Evolutionary conservation across 2,113 vertebrate species (phyloP).

Genomic region (Cebus imitator): DNA sequence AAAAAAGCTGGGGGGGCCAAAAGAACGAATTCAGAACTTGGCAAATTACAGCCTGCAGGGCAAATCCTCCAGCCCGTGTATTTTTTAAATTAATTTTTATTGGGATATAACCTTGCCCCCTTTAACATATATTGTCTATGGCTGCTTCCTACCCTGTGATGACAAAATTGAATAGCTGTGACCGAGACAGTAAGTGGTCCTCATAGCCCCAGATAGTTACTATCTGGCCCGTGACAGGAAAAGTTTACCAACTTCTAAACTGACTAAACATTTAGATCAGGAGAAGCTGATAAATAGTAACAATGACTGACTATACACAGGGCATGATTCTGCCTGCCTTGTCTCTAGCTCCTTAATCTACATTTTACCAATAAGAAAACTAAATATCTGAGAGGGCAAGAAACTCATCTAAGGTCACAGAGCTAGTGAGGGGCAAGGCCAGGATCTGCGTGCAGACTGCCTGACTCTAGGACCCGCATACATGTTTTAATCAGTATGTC

Average conservation of each 20-base stretch:
- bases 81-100: conserved; percentile 40
- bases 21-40: background rate
- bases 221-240: background rate
- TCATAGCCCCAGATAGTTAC: background rate
- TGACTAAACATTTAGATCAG: background rate
- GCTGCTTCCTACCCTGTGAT: background rate
- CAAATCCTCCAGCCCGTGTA: background rate
- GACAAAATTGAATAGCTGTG: background rate
- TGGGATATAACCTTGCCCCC: background rate
- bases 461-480: background rate
- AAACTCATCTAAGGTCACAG: background rate
- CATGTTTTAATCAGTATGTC: background rate
- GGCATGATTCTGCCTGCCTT: background rate
- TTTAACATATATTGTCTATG: background rate
- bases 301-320: background rate
- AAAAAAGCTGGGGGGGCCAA: background rate
- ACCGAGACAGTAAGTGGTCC: too few species aligned
- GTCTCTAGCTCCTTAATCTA: background rate
- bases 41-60: background rate
- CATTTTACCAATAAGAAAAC: background rate
- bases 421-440: background rate
- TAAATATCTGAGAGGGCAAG: background rate
- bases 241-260: background rate
- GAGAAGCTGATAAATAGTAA: background rate
- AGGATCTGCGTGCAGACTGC: background rate